Evolutionary conservation across 1,140 invertebrate genomes (phyloP).

Genomic region (Manduca sexta): DNA sequence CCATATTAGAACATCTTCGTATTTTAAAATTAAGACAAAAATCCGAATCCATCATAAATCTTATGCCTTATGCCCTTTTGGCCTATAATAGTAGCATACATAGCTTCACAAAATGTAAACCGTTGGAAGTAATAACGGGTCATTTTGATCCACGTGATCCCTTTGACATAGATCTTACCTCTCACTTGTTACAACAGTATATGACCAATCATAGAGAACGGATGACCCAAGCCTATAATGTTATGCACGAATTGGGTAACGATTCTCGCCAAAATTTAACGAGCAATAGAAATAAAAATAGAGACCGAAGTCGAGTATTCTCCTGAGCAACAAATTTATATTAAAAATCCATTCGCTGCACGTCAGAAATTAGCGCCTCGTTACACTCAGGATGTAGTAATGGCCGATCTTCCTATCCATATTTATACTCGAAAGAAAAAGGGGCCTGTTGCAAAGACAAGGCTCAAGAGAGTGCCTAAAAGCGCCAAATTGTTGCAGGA

Average conservation of each 20-base stretch:
- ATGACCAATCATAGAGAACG: neutral
- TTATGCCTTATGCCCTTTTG: no score
- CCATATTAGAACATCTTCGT: neutral
- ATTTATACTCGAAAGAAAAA: conserved; percentile 26
- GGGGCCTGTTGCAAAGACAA: conserved; percentile 17
- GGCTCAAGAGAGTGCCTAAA: conserved; percentile 20
- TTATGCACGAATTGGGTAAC: no score
- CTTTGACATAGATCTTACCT: neutral
- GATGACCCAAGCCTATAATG: neutral
- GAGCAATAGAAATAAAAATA: no score
- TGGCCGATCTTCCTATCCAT: conserved; percentile 24
- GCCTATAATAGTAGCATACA: conserved; percentile 2
- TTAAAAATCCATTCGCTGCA: no score
- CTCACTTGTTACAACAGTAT: neutral
- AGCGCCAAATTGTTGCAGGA: conserved; percentile 19
- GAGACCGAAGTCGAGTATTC: no score
- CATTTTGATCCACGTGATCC: conserved; percentile 3
- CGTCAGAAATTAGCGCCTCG: conserved; percentile 21
- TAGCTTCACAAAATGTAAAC: conserved; percentile 1
- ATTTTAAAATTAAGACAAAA: neutral
- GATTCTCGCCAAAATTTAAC: no score
- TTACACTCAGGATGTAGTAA: conserved; percentile 20
- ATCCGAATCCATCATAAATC: neutral
- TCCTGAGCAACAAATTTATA: no score
- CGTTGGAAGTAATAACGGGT: neutral